These are phyloP conservation scores for Collichthys lucidus DNA, from an alignment of 2,113 vertebrate species.

Conservation along the genomic window DNA sequence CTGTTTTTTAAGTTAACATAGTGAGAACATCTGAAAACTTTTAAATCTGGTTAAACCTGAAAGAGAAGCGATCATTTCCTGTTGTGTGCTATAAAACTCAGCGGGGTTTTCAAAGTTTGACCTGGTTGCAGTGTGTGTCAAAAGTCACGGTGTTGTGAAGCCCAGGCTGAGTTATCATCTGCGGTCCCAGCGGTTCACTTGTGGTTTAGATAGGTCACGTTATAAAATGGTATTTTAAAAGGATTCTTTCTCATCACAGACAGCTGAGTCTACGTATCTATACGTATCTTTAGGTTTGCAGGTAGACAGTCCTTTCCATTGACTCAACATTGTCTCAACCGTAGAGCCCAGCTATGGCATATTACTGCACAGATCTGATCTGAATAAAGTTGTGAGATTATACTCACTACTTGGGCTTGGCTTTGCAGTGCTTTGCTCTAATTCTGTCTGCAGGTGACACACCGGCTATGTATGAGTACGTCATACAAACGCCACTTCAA, in stretches of 20 bases:
- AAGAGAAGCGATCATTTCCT: constrained; percentile 37
- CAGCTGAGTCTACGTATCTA: too few relatives aligned
- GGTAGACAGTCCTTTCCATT: too few relatives aligned
- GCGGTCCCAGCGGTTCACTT: neutral
- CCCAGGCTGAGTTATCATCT: neutral
- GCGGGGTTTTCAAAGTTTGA: neutral
- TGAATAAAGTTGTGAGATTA: too few relatives aligned
- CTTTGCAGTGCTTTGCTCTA: too few relatives aligned
- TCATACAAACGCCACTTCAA: too few relatives aligned
- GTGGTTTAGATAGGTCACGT: neutral
- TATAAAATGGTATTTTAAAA: neutral
- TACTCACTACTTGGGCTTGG: too few relatives aligned
- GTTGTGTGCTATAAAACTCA: neutral
- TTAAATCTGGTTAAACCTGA: neutral
- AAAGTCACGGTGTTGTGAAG: neutral
- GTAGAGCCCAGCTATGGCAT: too few relatives aligned
- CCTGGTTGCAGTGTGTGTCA: neutral
- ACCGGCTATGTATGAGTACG: too few relatives aligned
- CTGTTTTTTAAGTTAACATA: neutral
- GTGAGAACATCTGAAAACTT: neutral
- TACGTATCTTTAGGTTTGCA: too few relatives aligned
- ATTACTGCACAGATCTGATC: too few relatives aligned
- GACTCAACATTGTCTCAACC: too few relatives aligned
- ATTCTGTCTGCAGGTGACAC: too few relatives aligned
- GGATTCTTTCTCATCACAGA: neutral